Base-by-base conservation (phyloP, 2,888 invertebrate species). In the Andrena fulva region DNA sequence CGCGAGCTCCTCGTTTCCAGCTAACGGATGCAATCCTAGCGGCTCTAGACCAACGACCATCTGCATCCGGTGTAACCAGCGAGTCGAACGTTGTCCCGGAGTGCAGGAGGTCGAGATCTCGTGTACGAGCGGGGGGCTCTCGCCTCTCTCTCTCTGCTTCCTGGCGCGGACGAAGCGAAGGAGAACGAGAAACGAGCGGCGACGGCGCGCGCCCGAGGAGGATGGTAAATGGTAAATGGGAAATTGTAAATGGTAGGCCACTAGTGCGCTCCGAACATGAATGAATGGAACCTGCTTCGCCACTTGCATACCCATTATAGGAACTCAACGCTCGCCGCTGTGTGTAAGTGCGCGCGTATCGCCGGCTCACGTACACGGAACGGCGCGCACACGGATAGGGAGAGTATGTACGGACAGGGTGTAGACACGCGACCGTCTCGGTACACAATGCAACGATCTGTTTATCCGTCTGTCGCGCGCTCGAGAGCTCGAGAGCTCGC, bases 231-330 rank as follows among this genome's bases (percentile, higher is more conserved):
- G 91, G 90, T 91, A 92, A 92, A 92, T 91, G 91, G 92, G 90
- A 92, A 92, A 93, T 92, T 92, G 92, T 91, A 91, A 91, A 91
- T 91, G 91, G 91, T 90, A 92, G 91, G 89, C 91, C 89, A 91
- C 89, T 91, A 89, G 90, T 89, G 90, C 85, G 86, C 86, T 85
- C 89, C 87, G 90, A 88, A 90, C 92, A 92, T 93, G 93, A 93
- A 93, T 93, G 93, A 93, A 93, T 92, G 92, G 92, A 93, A 93
- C 93, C 93, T 93, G 93, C 93, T 92, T 90, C 89, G 90, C 91
- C 90, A 90, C 92, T 93, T 93, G 91, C 92, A 93, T 93, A 91
- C 88, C 92, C 91, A 92, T 93, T 92, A 92, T 90, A 91, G 91
- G 89, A 91, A 87, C 90, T 84, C 84, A 73, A 76, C 86, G 35